These are phyloP conservation scores for Scotopteryx bipunctaria DNA, from an alignment of 2,888 invertebrate species.

Conservation along the genomic window DNA sequence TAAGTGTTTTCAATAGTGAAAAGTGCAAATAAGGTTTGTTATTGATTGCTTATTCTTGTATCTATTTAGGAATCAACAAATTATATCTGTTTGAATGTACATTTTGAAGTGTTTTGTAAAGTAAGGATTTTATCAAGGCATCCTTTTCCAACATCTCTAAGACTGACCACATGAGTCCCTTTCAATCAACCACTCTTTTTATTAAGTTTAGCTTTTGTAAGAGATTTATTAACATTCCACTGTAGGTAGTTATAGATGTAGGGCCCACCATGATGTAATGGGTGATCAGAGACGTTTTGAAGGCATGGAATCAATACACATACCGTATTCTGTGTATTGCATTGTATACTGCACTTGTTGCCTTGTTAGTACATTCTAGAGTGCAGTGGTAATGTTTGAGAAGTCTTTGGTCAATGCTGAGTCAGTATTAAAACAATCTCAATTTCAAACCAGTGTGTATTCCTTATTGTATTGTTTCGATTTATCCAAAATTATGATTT, in stretches of 20 bases:
- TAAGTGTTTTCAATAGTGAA: slow-evolving; percentile 36
- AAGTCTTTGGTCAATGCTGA: slow-evolving; percentile 33
- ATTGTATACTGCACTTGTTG: no score
- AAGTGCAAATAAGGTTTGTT: slow-evolving; percentile 35
- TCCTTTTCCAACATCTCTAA: slow-evolving; percentile 31
- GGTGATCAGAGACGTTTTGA: slow-evolving; percentile 4
- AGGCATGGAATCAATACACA: no score
- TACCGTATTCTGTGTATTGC: not conserved
- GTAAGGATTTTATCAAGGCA: slow-evolving; percentile 34
- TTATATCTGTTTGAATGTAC: slow-evolving; percentile 27
- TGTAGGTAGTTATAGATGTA: slow-evolving; percentile 38
- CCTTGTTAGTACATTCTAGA: no score
- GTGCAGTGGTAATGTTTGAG: no score
- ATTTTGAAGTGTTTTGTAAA: slow-evolving; percentile 29
- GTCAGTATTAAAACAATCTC: slow-evolving; percentile 52
- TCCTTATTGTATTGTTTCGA: no score
- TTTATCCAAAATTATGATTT: no score
- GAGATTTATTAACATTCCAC: slow-evolving; percentile 61
- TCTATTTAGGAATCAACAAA: slow-evolving; percentile 24
- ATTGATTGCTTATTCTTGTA: slow-evolving; percentile 33
- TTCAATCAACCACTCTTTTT: slow-evolving; percentile 20
- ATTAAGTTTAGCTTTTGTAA: slow-evolving; percentile 35
- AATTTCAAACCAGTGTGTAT: slow-evolving; percentile 40
- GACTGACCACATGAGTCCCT: slow-evolving; percentile 46
- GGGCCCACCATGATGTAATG: slow-evolving; percentile 27